Evolutionary conservation across 2,888 invertebrate genomes (phyloP), one percentile per base, ranked within the genome.

Genomic region (Macrophya alboannulata): DNA sequence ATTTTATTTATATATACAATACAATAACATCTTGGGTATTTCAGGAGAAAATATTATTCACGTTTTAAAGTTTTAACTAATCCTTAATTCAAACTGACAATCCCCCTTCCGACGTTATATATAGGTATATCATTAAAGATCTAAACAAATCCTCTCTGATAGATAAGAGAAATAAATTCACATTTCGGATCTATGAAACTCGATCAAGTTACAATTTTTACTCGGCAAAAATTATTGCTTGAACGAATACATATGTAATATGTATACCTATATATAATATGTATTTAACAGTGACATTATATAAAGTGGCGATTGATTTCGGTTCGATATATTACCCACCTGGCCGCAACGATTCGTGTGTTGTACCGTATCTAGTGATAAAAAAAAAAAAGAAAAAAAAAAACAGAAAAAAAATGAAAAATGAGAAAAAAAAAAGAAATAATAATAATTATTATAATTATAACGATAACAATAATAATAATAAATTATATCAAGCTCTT

Each of bases 301-400:
- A 51, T 21, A 59, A 81, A 62, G 8, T 40, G 40, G 81, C 81
- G 81, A 62, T 62, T 81, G 21, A 62, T 81, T 81, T 81, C 31
- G 62, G n/a, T 81, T 81, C 81, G 25, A n/a, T 10, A n/a, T 25
- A 5, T 48, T 48, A 15, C 40, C 5, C 71, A 40, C 21, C 3
- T 48, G 45, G 74, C 21, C 76, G 85, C 84, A 68, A 55, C 89
- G 89, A 89, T 89, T 90, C 89, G 90, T 89, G 91, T 90, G 91
- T 92, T 91, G 91, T 91, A 90, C 89, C 89, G 91, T 31, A 31
- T 89, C 90, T 90, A 91, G 90, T 87, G 87, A 89, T 91, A 87
- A 86, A 84, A 86, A 62, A 86, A 85, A 51, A 77, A 17, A 77
- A 51, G 10, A 77, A 37, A 51, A 37, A 9, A 55, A 17, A 77